Evolutionary conservation across 2,113 vertebrate species (phyloP).

Genomic region (Emberiza fucata): DNA sequence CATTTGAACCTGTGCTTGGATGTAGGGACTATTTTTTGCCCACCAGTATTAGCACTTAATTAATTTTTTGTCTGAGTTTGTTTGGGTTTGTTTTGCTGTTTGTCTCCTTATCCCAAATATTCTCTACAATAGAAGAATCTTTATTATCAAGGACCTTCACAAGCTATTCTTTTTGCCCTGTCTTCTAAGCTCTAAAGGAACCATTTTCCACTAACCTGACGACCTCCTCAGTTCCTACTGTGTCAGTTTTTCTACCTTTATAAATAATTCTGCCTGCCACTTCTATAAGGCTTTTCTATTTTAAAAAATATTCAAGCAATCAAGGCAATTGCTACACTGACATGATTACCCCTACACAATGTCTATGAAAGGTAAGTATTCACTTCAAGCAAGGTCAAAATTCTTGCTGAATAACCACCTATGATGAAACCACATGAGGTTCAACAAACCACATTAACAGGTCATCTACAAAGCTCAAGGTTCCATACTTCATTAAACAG

Average conservation of each 20-base stretch:
- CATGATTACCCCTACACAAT: not conserved
- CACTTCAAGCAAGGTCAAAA: not conserved
- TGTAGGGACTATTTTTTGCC: not conserved
- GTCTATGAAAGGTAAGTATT: not conserved
- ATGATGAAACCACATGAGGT: slow-evolving; percentile 36
- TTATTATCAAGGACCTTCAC: not conserved
- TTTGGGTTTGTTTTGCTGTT: not conserved
- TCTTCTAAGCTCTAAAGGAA: not conserved
- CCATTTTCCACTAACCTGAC: not conserved
- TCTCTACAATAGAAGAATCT: not conserved
- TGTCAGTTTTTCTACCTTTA: not conserved
- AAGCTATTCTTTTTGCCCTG: not conserved
- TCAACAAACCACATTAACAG: slow-evolving; percentile 19
- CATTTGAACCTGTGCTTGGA: not conserved
- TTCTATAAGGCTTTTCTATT: not conserved
- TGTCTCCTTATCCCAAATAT: not conserved
- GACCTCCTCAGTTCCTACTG: not conserved
- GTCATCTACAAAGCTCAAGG: slow-evolving; percentile 57
- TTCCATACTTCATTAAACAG: slow-evolving; percentile 53
- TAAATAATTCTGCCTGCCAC: not conserved
- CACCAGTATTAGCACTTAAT: not conserved
- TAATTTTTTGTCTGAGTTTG: not conserved
- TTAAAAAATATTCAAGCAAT: not conserved
- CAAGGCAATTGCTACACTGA: not conserved
- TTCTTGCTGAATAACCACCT: not conserved